Evolutionary conservation across 1,140 invertebrate genomes (phyloP), one percentile per base, ranked within the genome.

Genomic region (Bathynomus jamesi): DNA sequence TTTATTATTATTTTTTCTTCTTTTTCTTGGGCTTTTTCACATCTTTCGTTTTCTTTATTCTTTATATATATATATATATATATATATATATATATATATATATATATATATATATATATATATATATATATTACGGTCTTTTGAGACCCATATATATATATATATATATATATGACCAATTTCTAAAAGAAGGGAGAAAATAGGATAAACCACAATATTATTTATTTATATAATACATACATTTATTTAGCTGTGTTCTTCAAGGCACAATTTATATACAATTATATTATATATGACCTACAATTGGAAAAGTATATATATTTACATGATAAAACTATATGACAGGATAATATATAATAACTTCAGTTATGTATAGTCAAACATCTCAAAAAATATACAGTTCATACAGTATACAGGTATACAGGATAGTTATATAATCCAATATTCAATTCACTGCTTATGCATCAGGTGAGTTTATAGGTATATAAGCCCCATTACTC

Each of bases 251-350:
- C 40, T 53, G 40, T 53, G 40, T 53, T 17, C 11, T 17, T 53
- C 40, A 53, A 53, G 40, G 40, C 40, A 53, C 40, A 53, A 53
- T 53, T 53, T 53, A 53, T 53, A 53, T 53, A 53, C 40, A 53
- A 17, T 53, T 53, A 53, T 53, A 5, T 53, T 17, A 17, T 40
- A 53, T 53, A 53, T n/a, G n/a, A n/a, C n/a, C n/a, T 53, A 53
- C 21, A 53, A 17, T 17, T 53, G 21, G 13, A 53, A 17, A 53
- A 17, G 21, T 53, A 53, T 5, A 3, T 53, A 53, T 53, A 53
- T 53, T 17, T 53, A 53, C 21, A 53, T 53, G 21, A 53, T 53
- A 53, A 2, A 17, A 53, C 21, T 53, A 53, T 53, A 53, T 53
- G n/a, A n/a, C n/a, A n/a, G n/a, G n/a, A 40, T 40, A 40, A 7